phyloP scores from a whole-genome alignment of 2,113 vertebrate species.

The Natator depressus region DNA sequence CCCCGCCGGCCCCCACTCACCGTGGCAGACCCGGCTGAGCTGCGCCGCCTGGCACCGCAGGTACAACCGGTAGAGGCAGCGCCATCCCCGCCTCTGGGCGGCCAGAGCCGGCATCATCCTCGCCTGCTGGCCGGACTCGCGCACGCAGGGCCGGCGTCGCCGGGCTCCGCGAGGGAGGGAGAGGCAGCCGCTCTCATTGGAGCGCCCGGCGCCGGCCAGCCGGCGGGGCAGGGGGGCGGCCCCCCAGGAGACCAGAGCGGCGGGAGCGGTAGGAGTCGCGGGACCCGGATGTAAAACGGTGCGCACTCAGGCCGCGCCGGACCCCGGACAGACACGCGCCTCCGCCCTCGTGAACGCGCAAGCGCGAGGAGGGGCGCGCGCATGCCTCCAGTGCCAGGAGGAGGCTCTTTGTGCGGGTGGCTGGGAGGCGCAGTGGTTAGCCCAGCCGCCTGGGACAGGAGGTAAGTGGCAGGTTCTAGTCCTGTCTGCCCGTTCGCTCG shows the following conservation, averaged over 20 bases:
- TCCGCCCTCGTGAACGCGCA: not conserved
- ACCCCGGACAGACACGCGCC: not conserved
- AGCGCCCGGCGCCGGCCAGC: not conserved
- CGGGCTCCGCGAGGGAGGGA: not conserved
- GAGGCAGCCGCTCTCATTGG: not conserved
- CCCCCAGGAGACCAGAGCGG: not conserved
- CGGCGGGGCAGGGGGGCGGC: not conserved
- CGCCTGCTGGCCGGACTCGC: not conserved
- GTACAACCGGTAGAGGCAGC: slow-evolving; percentile 70
- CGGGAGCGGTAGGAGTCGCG: not conserved
- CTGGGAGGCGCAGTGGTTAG: too few relatives aligned
- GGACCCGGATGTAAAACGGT: not conserved
- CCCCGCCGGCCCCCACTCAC: slow-evolving; percentile 66
- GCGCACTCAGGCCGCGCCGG: not conserved
- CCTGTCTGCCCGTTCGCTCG: too few relatives aligned
- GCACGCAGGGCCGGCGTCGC: not conserved
- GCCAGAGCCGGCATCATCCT: slow-evolving; percentile 77
- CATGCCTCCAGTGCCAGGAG: not conserved
- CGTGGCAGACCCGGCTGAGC: slow-evolving; percentile 54
- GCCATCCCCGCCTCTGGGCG: slow-evolving; percentile 75
- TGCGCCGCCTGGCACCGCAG: slow-evolving; percentile 62
- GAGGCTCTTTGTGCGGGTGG: fast-evolving
- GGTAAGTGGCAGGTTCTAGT: too few relatives aligned
- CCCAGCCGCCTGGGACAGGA: fast-evolving
- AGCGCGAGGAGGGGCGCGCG: not conserved